phyloP scores from a whole-genome alignment of 2,888 invertebrate genomes.

The Patella depressa region DNA sequence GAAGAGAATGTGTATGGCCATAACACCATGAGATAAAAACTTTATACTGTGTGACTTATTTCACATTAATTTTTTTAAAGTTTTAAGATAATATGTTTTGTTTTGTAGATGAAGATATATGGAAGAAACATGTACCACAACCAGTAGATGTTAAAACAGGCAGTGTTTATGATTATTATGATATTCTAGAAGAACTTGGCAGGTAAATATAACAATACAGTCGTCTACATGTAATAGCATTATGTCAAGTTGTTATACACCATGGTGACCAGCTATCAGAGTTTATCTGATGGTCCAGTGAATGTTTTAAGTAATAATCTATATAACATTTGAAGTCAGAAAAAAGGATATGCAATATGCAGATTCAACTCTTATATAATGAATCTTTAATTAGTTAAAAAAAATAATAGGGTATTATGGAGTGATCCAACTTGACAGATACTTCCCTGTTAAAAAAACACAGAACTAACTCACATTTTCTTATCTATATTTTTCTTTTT shows the following conservation, averaged over 20 bases:
- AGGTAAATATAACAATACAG: conserved; percentile 73
- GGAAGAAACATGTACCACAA: conserved; percentile 97
- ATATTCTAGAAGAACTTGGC: conserved; percentile 99
- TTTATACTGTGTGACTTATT: too few species aligned
- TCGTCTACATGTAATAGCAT: too few species aligned
- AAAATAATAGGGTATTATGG: neutral
- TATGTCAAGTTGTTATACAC: too few species aligned
- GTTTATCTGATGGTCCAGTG: too few species aligned
- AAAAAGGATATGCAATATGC: too few species aligned
- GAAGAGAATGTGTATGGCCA: too few species aligned
- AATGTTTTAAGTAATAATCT: neutral
- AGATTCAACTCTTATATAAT: too few species aligned
- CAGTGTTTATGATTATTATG: conserved; percentile 97
- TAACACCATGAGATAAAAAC: too few species aligned
- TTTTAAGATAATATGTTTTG: neutral
- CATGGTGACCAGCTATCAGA: too few species aligned
- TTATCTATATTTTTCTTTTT: neutral
- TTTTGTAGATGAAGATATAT: conserved; percentile 89
- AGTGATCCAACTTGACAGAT: neutral
- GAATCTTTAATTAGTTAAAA: too few species aligned
- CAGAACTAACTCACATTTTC: neutral
- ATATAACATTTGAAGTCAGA: neutral
- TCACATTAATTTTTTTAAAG: too few species aligned
- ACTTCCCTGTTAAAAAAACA: neutral
- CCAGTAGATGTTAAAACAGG: conserved; percentile 96